Evolutionary conservation across 2,888 invertebrate species (phyloP), one percentile per base, ranked within the genome.

Genomic region (Schizaphis graminum): DNA sequence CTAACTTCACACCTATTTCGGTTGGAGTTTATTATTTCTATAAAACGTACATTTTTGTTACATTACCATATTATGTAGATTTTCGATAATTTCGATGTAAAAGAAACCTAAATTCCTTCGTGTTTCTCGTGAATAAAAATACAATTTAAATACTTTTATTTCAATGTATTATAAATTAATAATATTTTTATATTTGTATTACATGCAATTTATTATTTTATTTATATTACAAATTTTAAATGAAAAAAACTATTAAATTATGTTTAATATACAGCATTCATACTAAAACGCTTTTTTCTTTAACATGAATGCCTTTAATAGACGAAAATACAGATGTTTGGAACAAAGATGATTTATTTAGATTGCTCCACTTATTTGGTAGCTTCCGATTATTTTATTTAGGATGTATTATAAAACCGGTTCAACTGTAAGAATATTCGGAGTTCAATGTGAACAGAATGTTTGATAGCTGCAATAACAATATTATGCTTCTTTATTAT

Each of bases 361-460:
- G 44, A 91, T 85, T 91, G 91, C 85, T 91, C 91, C 86, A 91
- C 91, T 91, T 91, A 85, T 91, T 91, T 57, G 85, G 91, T 57
- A n/a, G 91, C 91, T 91, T 91, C 91, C 85, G 56, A 91, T 91
- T 56, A 85, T 91, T 44, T 57, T 24, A 35, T 89, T 61, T 88
- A 57, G 16, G 13, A 21, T 1, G 89, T 28, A 57, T 4, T 41
- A 16, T 11, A 61, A 86, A 92, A 92, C 92, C 92, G 87, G 92
- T 92, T 87, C 67, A 35, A 87, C 35, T 49, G 47, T 21, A 53
- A 21, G 77, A 87, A 92, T 87, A 67, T 87, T 92, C 49, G 92
- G 67, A 53, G 87, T 49, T 28, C 13, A 67, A 61, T 44, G 57
- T 5, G 85, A 86, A 92, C 67, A 44, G 56, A 91, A 86, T 91